Evolutionary conservation across 2,797 vertebrate species (phyloP), one percentile per base, ranked within the genome.

Genomic region (Melanogrammus aeglefinus): DNA sequence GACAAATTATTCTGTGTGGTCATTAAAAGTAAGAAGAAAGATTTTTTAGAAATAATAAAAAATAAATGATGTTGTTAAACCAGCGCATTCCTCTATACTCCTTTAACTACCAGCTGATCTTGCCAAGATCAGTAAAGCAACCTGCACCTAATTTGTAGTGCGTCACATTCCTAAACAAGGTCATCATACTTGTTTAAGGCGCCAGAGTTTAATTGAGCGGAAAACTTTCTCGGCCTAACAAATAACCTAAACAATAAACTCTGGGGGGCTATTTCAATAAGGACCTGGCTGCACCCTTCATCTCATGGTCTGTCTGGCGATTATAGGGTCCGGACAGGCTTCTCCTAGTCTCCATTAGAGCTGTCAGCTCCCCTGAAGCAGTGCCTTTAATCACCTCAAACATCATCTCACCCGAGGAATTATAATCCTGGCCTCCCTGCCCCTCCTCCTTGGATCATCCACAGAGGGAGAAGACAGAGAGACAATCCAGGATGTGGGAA

Each of bases 381-480:
- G 86, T 86, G 78, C 78, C 89, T 93, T 91, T 92, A 90, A 92
- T 93, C 90, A 93, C 88, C 85, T 89, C 84, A 90, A 87, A 91
- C 91, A 92, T 91, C 86, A 89, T 91, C 91, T 92, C 90, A 90
- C 90, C 89, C 81, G 7, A 86, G 81, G 85, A 86, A 88, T 90
- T 89, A 82, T 83, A 90, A 87, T 88, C 87, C 57, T 44, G 14
- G 10, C 14, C 41, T 14, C n/a, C 63, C 63, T 4, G 4, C 6
- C 57, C 57, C 63, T 9, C 24, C 9, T 69, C 79, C 82, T 82
- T 79, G 76, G 79, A 86, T 86, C 86, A 75, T 36, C 80, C 63
- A 66, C 63, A 12, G n/a, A 63, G 4, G 29, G 81, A 74, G 75
- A 83, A 89, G 88, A 91, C 87, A 88, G 88, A 88, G 77, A 78